Percentiles rank a stretch among this genome's conserved stretches.
phyloP scores from a whole-genome alignment of 2,888 invertebrate species.

The Meghimatium bilineatum region DNA sequence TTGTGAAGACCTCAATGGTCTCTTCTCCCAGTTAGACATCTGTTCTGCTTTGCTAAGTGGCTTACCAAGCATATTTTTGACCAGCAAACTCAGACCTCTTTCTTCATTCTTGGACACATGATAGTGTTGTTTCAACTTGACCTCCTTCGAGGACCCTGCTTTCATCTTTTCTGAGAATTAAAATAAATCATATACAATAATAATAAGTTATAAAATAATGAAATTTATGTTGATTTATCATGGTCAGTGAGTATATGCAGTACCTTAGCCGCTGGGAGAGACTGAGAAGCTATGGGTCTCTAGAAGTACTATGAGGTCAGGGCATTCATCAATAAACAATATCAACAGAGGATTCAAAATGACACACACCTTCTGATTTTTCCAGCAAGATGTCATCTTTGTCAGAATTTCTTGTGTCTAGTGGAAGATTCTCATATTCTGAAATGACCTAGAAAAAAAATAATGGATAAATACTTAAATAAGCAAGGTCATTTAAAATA shows the following conservation, averaged over 20 bases:
- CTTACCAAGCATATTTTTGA: conserved; percentile 70
- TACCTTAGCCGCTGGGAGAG: too few relatives aligned
- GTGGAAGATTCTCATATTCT: neutral
- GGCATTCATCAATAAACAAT: too few relatives aligned
- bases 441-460: conserved; percentile 1
- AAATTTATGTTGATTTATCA: too few relatives aligned
- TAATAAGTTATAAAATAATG: too few relatives aligned
- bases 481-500: too few relatives aligned
- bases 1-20: conserved; percentile 73
- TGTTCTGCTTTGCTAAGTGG: conserved; percentile 75
- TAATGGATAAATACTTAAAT: too few relatives aligned
- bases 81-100: conserved; percentile 74
- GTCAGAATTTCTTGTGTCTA: neutral
- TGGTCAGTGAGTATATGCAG: too few relatives aligned
- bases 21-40: conserved; percentile 76
- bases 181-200: neutral
- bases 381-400: neutral
- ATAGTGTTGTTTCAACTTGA: neutral
- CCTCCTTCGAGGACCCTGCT: neutral
- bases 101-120: conserved; percentile 59
- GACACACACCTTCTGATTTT: neutral
- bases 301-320: too few relatives aligned
- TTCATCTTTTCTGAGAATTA: neutral
- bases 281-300: too few relatives aligned
- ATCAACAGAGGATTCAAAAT: neutral